Evolutionary conservation across 1,140 invertebrate species (phyloP).

Genomic region (Armadillidium nasatum): DNA sequence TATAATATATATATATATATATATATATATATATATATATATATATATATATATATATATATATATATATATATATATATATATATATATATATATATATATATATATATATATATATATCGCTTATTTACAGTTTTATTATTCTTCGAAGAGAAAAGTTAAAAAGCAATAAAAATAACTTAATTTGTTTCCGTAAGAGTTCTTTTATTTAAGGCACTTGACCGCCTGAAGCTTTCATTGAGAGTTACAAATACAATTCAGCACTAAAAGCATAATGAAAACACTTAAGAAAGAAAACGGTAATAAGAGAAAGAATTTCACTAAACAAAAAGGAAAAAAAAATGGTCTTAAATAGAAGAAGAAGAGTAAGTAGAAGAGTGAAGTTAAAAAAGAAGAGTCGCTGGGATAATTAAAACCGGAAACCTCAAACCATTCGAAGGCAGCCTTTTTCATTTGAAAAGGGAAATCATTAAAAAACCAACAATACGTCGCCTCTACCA

Average conservation of each 20-base stretch:
- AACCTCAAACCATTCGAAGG: not conserved
- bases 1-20: not conserved
- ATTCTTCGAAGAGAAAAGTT: not conserved
- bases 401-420: not conserved
- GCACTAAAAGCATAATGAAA: too few relatives aligned
- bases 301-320: not conserved
- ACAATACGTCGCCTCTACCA: not conserved
- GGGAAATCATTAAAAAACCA: not conserved
- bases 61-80: slow-evolving; percentile 6
- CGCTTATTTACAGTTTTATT: not conserved
- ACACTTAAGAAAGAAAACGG: not conserved
- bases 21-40: slow-evolving; percentile 6
- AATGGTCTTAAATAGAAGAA: not conserved
- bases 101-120: slow-evolving; percentile 2
- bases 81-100: slow-evolving; percentile 1
- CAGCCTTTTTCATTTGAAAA: not conserved
- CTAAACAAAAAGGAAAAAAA: not conserved
- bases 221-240: too few relatives aligned
- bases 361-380: too few relatives aligned
- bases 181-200: not conserved
- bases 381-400: too few relatives aligned
- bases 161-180: not conserved
- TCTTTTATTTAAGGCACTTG: not conserved
- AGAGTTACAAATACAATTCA: too few relatives aligned
- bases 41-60: slow-evolving; percentile 6